Base-by-base conservation (phyloP, 1,140 invertebrate species). In the Hestina assimilis region DNA sequence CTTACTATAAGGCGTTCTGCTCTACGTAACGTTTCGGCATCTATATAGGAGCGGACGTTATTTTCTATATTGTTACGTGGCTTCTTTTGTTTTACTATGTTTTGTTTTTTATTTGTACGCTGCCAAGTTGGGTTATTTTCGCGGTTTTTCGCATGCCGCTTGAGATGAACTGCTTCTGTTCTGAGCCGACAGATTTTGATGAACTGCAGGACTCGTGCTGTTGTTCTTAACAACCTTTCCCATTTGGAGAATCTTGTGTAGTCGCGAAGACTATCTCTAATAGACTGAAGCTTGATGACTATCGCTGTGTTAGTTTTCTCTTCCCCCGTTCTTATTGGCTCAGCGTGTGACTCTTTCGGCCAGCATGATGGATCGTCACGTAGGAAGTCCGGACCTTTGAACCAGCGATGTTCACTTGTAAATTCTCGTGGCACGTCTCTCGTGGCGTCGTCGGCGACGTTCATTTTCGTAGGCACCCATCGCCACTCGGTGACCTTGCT, bases 401-500 rank as follows among this genome's bases (percentile, higher is more conserved):
- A 53, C 38, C 50, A 42, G 4, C 43, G 31, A 4, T 47, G 33
- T 2, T 47, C 17, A 0, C 3, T 4, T 3, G 9, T 9, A 6
- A 31, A 15, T 0, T 11, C 4, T 1, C 1, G 12, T 0, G 35
- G 35, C 1, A 26, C 26, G 15, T 26, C 35, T 1, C 54, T 23
- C 3, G 45, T 57, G 6, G 54, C 45, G 3, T 42, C 35, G 11
- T 57, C 51, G 2, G 51, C 51, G 4, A 53, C 26, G 12, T 53
- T 53, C 11, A 45, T 9, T 8, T 45, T 45, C 11, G 51, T 20
- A 4, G 51, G 51, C 1, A 45, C 17, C 24, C 38, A 60, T 8
- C 66, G 21, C 83, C 79, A 86, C n/a, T 74, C 59, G n/a, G 41
- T 26, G 2, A 43, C 12, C 8, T 50, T 38, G 0, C 66, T 73